phyloP scores from a whole-genome alignment of 2,797 vertebrate genomes.

The Rhincodon typus region DNA sequence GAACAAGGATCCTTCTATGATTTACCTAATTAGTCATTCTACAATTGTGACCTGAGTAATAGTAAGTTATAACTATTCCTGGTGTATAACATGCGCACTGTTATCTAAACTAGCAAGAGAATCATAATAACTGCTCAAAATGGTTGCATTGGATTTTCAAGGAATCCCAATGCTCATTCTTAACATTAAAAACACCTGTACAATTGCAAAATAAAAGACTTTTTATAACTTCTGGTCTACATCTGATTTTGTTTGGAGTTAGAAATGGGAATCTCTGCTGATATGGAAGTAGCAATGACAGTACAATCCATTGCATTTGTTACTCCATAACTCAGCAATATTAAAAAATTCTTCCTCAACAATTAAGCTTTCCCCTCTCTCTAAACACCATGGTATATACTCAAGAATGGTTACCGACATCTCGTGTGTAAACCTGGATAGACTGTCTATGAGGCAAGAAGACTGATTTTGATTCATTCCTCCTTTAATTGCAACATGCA shows the following conservation, averaged over 20 bases:
- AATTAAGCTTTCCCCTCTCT: neutral
- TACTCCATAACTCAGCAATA: neutral
- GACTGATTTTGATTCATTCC: neutral
- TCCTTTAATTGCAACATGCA: neutral
- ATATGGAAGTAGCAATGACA: neutral
- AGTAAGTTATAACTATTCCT: neutral
- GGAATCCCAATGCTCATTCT: neutral
- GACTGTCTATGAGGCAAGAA: neutral
- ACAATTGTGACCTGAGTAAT: neutral
- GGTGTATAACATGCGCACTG: neutral
- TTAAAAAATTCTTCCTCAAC: neutral
- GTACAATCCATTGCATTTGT: neutral
- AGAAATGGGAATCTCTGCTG: neutral
- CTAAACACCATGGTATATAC: neutral
- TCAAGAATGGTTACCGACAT: neutral
- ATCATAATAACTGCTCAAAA: neutral
- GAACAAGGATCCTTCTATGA: no score
- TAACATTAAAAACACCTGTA: neutral
- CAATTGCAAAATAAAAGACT: neutral
- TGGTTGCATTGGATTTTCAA: neutral
- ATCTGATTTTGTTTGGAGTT: neutral
- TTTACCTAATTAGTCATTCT: neutral
- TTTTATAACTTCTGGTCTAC: neutral
- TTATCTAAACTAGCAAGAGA: neutral
- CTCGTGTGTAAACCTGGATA: neutral